Conservation (phyloP, 2,888 invertebrate genomes). For the Ichneumon xanthorius region DNA sequence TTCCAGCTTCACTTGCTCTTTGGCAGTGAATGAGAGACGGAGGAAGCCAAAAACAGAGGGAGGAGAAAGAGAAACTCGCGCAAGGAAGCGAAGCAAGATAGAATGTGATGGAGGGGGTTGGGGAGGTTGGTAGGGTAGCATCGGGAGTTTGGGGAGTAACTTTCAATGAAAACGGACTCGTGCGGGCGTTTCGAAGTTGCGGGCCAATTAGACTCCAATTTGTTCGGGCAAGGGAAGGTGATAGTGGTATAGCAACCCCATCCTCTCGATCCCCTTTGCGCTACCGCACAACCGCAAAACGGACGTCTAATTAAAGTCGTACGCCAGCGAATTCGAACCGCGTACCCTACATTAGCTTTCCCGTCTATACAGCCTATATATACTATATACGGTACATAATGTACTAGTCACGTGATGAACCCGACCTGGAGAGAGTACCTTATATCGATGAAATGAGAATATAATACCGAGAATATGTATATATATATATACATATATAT, state of each 20-base stretch:
- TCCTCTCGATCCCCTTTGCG: slow-evolving; percentile 50
- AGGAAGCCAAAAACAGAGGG: slow-evolving; percentile 13
- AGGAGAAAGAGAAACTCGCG: neutral
- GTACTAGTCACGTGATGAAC: neutral
- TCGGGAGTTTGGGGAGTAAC: slow-evolving; percentile 64
- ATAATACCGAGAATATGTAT: neutral
- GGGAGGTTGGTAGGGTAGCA: neutral
- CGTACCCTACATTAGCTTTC: slow-evolving; percentile 26
- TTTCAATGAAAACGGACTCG: slow-evolving; percentile 76
- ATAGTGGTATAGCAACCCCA: slow-evolving; percentile 53
- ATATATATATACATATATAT: neutral
- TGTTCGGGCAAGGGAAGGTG: slow-evolving; percentile 71
- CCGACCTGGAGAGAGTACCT: neutral
- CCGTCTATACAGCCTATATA: slow-evolving; percentile 1
- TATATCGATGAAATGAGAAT: neutral
- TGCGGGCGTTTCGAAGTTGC: slow-evolving; percentile 75
- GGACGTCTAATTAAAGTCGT: slow-evolving; percentile 79
- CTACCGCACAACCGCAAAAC: slow-evolving; percentile 73
- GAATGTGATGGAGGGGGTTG: neutral
- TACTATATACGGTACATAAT: neutral
- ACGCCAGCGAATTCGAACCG: slow-evolving; percentile 70
- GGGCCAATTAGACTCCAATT: slow-evolving; percentile 80
- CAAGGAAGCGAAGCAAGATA: neutral
- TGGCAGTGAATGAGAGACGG: slow-evolving; percentile 1
- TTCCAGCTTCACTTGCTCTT: slow-evolving; percentile 10